Base-by-base conservation (phyloP, 2,888 invertebrate genomes). In the Lypha dubia region DNA sequence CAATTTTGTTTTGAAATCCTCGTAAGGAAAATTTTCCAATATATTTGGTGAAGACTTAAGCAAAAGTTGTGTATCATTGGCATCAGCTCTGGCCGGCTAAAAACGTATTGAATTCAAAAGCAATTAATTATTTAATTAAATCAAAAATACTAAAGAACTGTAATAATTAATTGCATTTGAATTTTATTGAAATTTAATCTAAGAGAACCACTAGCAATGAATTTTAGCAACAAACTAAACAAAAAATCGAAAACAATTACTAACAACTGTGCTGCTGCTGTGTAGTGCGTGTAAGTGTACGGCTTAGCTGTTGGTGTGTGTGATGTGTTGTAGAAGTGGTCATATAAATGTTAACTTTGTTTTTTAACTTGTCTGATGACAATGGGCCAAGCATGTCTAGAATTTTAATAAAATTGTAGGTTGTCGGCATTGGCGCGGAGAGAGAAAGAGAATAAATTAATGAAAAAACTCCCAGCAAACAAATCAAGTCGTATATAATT, bases 41-140 rank as follows among this genome's bases (percentile, higher is more conserved):
- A 92, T 92, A 73, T 92, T 92, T 0, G 92, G 92, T 35, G 92
- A 92, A 65, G 92, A 92, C 86, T 91, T 92, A 49, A 92, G 77
- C 60, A 92, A 84, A n/a, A 88, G 82, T 81, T 89, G 89, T 75
- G 87, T 86, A 87, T 87, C 90, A 87, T 88, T 88, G 87, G 75
- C 88, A 87, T 79, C 88, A 80, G 51, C 87, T 87, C 87, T 79
- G 86, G 86, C 58, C 85, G 86, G 70, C 80, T 81, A 53, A 60
- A 65, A 73, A 17, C 11, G 44, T 8, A 24, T 58, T 44, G n/a
- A n/a, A 46, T 71, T 35, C 4, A 28, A 63, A n/a, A 17, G n/a
- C 3, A 56, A 62, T 35, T 15, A 80, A 51, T 17, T n/a, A 46
- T 1, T n/a, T n/a, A 46, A 46, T n/a, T 1, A 17, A 17, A n/a